These are phyloP conservation scores for Eumaeus atala DNA, from an alignment of 1,140 invertebrate genomes.

Conservation along the genomic window DNA sequence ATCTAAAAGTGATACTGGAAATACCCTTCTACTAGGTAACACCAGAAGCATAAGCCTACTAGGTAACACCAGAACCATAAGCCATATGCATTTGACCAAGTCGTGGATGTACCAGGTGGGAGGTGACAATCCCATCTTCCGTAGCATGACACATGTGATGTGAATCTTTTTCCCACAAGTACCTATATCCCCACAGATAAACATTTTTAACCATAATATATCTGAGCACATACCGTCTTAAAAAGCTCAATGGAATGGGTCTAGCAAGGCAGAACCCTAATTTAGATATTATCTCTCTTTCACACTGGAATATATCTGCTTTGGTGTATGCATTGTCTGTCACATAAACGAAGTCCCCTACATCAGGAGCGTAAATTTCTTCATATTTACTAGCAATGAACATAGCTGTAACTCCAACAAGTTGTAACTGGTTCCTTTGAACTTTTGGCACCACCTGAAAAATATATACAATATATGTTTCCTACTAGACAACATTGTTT, in stretches of 20 bases:
- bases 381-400: constrained; percentile 97
- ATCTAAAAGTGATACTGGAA: too few relatives aligned
- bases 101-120: too few relatives aligned
- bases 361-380: constrained; percentile 92
- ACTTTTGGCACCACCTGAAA: constrained; percentile 64
- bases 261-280: constrained; percentile 88
- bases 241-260: constrained; percentile 91
- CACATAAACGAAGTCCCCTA: constrained; percentile 93
- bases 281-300: constrained; percentile 82
- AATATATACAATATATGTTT: not conserved
- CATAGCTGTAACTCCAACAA: constrained; percentile 93
- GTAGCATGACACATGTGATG: not conserved
- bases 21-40: too few relatives aligned
- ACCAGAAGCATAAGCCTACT: too few relatives aligned
- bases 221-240: constrained; percentile 79
- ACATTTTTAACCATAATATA: not conserved
- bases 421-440: constrained; percentile 83
- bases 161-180: not conserved
- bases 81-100: too few relatives aligned
- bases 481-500: too few relatives aligned
- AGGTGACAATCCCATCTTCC: too few relatives aligned
- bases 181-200: too few relatives aligned
- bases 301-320: constrained; percentile 88
- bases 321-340: constrained; percentile 92
- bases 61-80: too few relatives aligned